These are phyloP conservation scores for Leucophora obtusa DNA, from an alignment of 2,888 invertebrate species.

Conservation along the genomic window DNA sequence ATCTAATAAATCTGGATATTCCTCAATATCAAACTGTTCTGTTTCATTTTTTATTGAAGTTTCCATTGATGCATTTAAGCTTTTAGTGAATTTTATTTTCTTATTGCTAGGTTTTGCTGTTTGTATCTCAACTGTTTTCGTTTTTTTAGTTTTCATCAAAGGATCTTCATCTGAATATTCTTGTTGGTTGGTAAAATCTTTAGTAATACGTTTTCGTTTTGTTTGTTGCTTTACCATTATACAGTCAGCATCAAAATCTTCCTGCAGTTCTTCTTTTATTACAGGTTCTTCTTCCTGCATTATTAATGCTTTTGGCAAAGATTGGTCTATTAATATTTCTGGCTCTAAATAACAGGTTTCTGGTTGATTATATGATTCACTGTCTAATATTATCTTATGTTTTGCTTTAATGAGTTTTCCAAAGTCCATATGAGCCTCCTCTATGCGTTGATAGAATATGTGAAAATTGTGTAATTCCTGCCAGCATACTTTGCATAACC, in stretches of 20 bases:
- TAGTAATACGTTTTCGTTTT: background rate
- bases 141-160: constrained; percentile 22
- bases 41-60: constrained; percentile 53
- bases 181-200: background rate
- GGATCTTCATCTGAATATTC: constrained; percentile 7
- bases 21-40: constrained; percentile 32
- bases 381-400: background rate
- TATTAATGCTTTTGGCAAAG: constrained; percentile 55
- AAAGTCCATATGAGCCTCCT: constrained; percentile 66
- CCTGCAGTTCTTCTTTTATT: constrained; percentile 10
- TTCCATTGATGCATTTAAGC: constrained; percentile 26
- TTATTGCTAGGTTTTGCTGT: background rate
- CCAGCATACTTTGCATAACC: constrained; percentile 71
- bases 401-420: constrained; percentile 60
- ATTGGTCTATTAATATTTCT: background rate
- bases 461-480: constrained; percentile 68
- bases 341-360: background rate
- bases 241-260: background rate
- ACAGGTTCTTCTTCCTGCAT: background rate
- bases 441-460: constrained; percentile 68
- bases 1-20: constrained; percentile 12
- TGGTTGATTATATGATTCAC: too few species aligned
- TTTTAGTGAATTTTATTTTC: constrained; percentile 3
- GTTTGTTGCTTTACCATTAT: background rate
- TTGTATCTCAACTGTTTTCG: background rate